phyloP scores from a whole-genome alignment of 53 echinoderm and acorn worm genomes.

The Paracentrotus lividus region DNA sequence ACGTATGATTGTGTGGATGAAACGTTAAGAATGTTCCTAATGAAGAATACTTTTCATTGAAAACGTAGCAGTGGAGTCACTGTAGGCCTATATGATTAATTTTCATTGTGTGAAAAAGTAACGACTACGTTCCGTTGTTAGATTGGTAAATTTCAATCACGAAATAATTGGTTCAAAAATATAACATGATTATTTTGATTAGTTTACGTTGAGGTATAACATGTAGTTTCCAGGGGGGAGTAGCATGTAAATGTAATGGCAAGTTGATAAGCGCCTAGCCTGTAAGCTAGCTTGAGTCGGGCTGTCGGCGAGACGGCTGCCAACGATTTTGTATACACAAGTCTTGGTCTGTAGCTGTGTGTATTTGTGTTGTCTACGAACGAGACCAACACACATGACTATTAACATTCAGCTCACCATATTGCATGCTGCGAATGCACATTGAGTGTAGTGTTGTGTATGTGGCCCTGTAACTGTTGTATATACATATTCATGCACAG shows the following conservation, averaged over 20 bases:
- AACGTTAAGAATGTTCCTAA: background rate
- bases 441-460: background rate
- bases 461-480: too few species aligned
- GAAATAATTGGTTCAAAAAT: background rate
- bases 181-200: constrained; percentile 28
- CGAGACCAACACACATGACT: background rate
- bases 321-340: constrained; percentile 63
- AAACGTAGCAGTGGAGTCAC: background rate
- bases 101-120: background rate
- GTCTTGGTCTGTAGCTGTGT: too few species aligned
- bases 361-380: constrained; percentile 46
- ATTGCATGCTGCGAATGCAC: background rate
- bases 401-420: background rate
- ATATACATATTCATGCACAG: too few species aligned
- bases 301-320: constrained; percentile 64
- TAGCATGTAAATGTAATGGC: constrained; percentile 19
- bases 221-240: constrained; percentile 15
- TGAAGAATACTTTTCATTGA: too few species aligned
- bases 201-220: too few species aligned
- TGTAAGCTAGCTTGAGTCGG: constrained; percentile 16
- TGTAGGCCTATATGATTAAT: background rate
- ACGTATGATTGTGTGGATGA: constrained; percentile 23
- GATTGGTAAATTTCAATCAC: background rate
- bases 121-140: too few species aligned
- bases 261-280: constrained; percentile 71